Percentiles rank a stretch among this genome's conserved stretches.
Conservation (phyloP, 2,113 vertebrate species). For the Rostratula benghalensis region DNA sequence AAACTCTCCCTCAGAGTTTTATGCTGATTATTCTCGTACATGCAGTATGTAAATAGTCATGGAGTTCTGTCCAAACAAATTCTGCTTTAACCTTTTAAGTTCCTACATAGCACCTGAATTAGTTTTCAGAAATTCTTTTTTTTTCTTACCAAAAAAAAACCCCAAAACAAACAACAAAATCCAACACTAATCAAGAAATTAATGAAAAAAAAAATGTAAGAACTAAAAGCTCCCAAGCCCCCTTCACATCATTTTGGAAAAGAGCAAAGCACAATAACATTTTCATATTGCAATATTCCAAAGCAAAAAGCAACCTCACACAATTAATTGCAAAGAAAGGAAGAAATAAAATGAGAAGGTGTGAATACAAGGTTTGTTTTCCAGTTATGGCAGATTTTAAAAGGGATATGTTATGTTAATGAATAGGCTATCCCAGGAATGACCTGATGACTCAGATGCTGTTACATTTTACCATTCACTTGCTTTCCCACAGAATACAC, state of each 20-base stretch:
- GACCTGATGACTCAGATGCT: neutral
- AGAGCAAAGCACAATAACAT: neutral
- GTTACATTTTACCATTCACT: neutral
- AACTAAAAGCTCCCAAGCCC: neutral
- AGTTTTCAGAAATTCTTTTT: neutral
- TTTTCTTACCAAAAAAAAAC: neutral
- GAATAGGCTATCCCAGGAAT: neutral
- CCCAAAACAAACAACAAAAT: neutral
- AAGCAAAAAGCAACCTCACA: neutral
- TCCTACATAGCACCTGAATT: neutral
- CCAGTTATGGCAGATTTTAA: neutral
- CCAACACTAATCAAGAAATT: neutral
- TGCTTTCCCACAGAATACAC: neutral
- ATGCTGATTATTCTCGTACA: neutral
- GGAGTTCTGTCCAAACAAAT: neutral
- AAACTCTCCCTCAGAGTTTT: neutral
- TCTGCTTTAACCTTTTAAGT: neutral
- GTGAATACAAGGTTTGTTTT: neutral
- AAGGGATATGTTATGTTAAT: neutral
- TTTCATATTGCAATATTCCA: neutral
- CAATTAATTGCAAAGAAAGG: neutral
- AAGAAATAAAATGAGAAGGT: neutral
- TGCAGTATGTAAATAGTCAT: neutral
- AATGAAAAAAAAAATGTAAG: neutral
- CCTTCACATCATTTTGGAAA: neutral